Base-by-base conservation (phyloP, 2,888 invertebrate genomes). In the Drosophila lutescens region DNA sequence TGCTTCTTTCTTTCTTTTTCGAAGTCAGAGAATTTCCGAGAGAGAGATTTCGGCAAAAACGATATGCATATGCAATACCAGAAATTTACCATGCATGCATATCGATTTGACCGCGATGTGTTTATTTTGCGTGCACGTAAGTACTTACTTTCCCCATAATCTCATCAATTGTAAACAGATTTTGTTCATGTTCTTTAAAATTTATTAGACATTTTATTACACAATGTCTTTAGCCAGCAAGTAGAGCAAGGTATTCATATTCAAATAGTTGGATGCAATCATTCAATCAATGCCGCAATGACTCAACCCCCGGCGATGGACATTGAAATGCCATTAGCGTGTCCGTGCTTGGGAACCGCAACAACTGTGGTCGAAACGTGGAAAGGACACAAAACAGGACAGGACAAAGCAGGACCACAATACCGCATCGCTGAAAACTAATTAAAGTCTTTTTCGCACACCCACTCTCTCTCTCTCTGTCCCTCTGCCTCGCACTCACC, bases 281-380 rank as follows among this genome's bases (percentile, higher is more conserved):
- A 60, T 51, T 68, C 72, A 71, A 65, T 71, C 63, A 61, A 68
- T 54, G 38, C 32, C 44, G 51, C 62, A 59, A 53, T 57, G 60
- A 61, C 53, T 74, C 69, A 68, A 61, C 61, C 63, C 15, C 49
- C 15, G 36, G 34, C 51, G 30, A 38, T n/a, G 74, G 84, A 86
- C 88, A 88, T 74, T 69, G 76, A 88, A 82, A 88, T 76, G 70
- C 73, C 87, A 88, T 83, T 88, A 88, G 85, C 80, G 80, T 70
- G 56, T 57, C 40, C 67, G 70, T 70, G 51, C 78, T 59, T 80
- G 74, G 67, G 70, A 69, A 73, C 70, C 80, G 57, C 68, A 66
- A 66, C 49, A 49, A 54, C 73, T 62, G 71, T 32, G 65, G 71
- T 73, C 60, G 58, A 43, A 67, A 53, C 70, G 41, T 44, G 66